Conservation (phyloP, 2,888 invertebrate species). For the Eilema griseolum region DNA sequence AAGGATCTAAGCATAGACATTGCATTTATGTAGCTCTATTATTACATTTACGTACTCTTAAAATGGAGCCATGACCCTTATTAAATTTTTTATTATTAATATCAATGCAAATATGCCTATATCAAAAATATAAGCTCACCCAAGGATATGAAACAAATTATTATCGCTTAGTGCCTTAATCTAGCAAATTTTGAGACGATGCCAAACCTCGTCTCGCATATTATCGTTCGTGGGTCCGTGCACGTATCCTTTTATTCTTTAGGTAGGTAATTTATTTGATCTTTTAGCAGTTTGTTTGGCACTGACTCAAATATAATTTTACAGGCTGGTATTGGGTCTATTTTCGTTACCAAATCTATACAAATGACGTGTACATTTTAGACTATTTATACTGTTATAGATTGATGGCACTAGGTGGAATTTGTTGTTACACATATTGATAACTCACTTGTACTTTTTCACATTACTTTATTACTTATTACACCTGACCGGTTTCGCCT, state of each 20-base stretch:
- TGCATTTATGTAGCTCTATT: background rate
- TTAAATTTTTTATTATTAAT: slow-evolving; percentile 1
- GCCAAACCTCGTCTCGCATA: background rate
- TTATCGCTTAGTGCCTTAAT: slow-evolving; percentile 2
- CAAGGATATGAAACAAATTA: slow-evolving; percentile 1
- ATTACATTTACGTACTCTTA: background rate
- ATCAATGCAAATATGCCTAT: background rate
- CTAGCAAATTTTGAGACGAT: slow-evolving; percentile 4
- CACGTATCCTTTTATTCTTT: slow-evolving; percentile 2
- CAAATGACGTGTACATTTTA: background rate
- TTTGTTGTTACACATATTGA: too few species aligned
- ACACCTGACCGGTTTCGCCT: too few species aligned
- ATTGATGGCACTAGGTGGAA: too few species aligned
- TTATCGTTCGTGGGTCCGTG: background rate
- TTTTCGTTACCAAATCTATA: background rate
- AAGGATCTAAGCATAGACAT: background rate
- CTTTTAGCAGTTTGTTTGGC: slow-evolving; percentile 4
- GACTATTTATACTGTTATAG: too few species aligned
- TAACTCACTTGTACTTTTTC: too few species aligned
- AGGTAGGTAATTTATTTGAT: slow-evolving; percentile 4
- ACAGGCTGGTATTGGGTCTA: background rate
- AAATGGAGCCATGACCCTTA: background rate
- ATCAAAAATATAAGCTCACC: background rate
- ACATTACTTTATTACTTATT: too few species aligned
- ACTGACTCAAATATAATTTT: slow-evolving; percentile 1